Evolutionary conservation across 2,888 invertebrate genomes (phyloP).

Genomic region (Itoplectis maculator): DNA sequence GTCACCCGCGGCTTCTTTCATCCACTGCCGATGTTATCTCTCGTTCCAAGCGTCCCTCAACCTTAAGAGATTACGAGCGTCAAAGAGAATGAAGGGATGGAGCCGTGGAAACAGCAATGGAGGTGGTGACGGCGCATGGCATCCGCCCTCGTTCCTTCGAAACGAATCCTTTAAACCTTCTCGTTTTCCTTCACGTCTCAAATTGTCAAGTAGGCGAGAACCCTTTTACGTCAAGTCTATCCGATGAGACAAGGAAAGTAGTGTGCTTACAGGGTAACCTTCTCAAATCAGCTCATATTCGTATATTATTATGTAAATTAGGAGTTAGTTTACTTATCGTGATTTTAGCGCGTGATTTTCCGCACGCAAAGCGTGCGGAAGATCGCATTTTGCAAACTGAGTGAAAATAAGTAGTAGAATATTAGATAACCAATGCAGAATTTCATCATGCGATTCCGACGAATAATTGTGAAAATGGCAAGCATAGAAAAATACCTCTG

Average conservation of each 20-base stretch:
- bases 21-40: conserved; percentile 62
- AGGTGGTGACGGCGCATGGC: conserved; percentile 28
- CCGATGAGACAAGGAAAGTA: conserved; percentile 7
- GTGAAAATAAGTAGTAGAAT: too few relatives aligned
- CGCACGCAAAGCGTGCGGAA: too few relatives aligned
- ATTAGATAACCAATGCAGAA: too few relatives aligned
- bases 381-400: too few relatives aligned
- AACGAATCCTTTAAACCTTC: conserved; percentile 51
- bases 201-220: conserved; percentile 60
- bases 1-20: conserved; percentile 53
- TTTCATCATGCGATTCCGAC: too few relatives aligned
- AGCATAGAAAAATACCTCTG: too few relatives aligned
- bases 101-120: conserved; percentile 7
- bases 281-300: background rate
- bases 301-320: background rate
- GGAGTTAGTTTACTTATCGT: too few relatives aligned
- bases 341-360: too few relatives aligned
- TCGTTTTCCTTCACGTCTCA: conserved; percentile 48
- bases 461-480: too few relatives aligned
- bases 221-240: conserved; percentile 14
- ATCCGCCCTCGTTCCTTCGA: conserved; percentile 28
- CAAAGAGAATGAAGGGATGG: conserved; percentile 51
- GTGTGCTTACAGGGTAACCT: background rate
- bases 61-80: conserved; percentile 64
- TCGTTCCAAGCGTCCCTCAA: conserved; percentile 48